Evolutionary conservation across 2,888 invertebrate species (phyloP).

Genomic region (Lithosia quadra): DNA sequence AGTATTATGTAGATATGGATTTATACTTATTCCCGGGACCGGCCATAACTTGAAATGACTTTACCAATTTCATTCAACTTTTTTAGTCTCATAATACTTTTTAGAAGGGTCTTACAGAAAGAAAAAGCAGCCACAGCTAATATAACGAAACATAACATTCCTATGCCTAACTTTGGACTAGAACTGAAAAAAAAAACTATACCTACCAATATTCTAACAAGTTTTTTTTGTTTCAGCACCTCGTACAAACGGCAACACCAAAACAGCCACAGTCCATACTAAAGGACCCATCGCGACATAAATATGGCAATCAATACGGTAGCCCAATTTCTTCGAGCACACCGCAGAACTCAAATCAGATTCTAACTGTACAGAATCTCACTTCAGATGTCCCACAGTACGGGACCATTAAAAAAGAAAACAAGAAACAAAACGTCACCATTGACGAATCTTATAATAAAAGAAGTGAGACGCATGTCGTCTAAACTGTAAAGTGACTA

Average conservation of each 20-base stretch:
- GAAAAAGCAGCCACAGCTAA: too few species aligned
- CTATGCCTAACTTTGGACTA: neutral
- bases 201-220: neutral
- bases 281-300: constrained; percentile 88
- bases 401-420: constrained; percentile 84
- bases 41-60: too few species aligned
- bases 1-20: too few species aligned
- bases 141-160: neutral
- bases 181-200: neutral
- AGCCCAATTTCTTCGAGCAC: constrained; percentile 80
- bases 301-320: constrained; percentile 85
- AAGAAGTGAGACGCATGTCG: constrained; percentile 80
- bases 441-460: constrained; percentile 82
- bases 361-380: constrained; percentile 87
- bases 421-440: constrained; percentile 84
- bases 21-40: too few species aligned
- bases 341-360: constrained; percentile 84
- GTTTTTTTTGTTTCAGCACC: constrained; percentile 73
- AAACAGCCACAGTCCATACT: constrained; percentile 89
- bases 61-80: too few species aligned
- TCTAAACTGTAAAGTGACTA: constrained; percentile 52
- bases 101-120: too few species aligned
- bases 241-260: constrained; percentile 73
- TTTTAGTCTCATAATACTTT: too few species aligned
- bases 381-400: constrained; percentile 83